Base-by-base conservation (phyloP, 2,113 vertebrate species). In the Rousettus leschenaultii region DNA sequence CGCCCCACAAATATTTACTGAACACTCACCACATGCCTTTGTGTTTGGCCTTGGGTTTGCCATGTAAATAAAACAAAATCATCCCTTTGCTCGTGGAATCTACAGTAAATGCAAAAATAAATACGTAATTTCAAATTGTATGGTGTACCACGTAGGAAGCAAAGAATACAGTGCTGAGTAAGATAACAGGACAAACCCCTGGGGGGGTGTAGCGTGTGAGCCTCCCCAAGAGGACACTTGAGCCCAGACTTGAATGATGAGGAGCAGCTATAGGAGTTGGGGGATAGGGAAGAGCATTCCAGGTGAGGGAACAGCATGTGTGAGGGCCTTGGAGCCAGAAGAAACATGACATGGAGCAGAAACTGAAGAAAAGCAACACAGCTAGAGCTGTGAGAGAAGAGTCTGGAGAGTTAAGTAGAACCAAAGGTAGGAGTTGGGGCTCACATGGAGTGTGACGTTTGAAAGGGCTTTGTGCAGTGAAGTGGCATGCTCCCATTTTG, bases 1-100 rank as follows among this genome's bases (percentile, higher is more conserved):
- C 89, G 22, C 63, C 86, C 45, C 40, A 48, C 78, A 95, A 79
- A 80, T 57, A 66, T 78, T 75, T 77, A 71, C 18, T 19, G n/a
- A 84, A 18, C 40, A 22, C 40, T 55, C 28, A 82, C 30, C 26
- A 13, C 3, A 28, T 71, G 16, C 22, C 57, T 80, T 38, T 78
- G 51, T 63, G 51, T 87, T 84, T 57, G 65, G 51, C 30, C 33
- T 68, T 61, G 78, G 28, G 22, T 89, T 89, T 86, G 80, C 63
- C 84, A 5, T 19, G 28, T 74, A 38, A 63, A 38, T 38, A 43
- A 68, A 48, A 53, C 22, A 30, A 79, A 85, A 70, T 1, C 3
- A 19, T 19, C 55, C 63, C 70, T 70, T 21, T 33, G 40, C 26
- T 75, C 16, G 3, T 13, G 30, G 59, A 40, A 87, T 93, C 70